phyloP scores from a whole-genome alignment of 1,140 invertebrate genomes.

The Listronotus bonariensis region DNA sequence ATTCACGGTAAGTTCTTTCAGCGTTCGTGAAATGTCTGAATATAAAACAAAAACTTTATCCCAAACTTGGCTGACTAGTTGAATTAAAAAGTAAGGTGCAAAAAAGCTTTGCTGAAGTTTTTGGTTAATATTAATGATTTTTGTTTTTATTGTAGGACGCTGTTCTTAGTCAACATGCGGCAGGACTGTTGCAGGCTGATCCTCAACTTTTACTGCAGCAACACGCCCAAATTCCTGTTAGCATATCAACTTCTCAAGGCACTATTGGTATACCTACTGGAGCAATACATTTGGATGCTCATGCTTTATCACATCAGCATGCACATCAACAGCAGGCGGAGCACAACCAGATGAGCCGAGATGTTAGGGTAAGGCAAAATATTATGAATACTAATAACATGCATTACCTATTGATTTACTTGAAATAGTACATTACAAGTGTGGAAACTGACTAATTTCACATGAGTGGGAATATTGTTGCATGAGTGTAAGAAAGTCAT shows the following conservation, averaged over 20 bases:
- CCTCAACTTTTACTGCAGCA: constrained; percentile 51
- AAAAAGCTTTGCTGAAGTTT: too few relatives aligned
- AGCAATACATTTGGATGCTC: constrained; percentile 54
- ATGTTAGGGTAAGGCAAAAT: constrained; percentile 33
- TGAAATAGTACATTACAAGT: too few relatives aligned
- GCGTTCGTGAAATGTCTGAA: too few relatives aligned
- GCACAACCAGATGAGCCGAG: constrained; percentile 40
- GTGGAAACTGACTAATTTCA: too few relatives aligned
- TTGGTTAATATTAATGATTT: neutral
- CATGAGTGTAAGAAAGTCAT: too few relatives aligned
- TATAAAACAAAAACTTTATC: too few relatives aligned
- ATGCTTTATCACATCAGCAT: constrained; percentile 38
- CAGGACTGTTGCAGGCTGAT: constrained; percentile 50
- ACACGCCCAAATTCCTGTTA: constrained; percentile 53
- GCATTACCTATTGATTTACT: too few relatives aligned
- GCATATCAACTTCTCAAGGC: constrained; percentile 51
- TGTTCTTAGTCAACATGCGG: constrained; percentile 50
- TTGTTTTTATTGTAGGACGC: constrained; percentile 44
- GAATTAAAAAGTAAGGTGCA: too few relatives aligned
- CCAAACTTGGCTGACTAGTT: too few relatives aligned
- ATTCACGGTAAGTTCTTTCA: too few relatives aligned
- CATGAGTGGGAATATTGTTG: too few relatives aligned
- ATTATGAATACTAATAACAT: too few relatives aligned
- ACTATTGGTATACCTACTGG: constrained; percentile 52
- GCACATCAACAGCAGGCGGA: constrained; percentile 53